phyloP scores from a whole-genome alignment of 2,113 vertebrate species.

The Corythaeola cristata region DNA sequence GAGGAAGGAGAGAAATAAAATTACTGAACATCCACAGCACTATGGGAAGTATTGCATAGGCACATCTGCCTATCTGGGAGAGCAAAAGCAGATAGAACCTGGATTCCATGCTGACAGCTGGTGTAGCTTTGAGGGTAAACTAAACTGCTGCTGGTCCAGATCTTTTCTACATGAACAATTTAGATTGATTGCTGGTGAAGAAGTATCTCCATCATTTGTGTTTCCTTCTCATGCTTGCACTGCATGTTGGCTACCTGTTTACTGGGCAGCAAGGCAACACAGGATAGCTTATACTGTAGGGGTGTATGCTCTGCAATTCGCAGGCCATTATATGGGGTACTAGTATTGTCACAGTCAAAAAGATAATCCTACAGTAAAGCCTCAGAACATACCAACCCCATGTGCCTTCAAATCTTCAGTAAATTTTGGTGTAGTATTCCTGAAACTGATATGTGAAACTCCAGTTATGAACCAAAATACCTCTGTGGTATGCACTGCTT shows the following conservation, averaged over 20 bases:
- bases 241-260: fast-evolving
- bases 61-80: neutral
- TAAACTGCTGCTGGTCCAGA: neutral
- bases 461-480: neutral
- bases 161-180: neutral
- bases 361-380: fast-evolving
- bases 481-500: neutral
- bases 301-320: neutral
- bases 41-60: neutral
- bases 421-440: neutral
- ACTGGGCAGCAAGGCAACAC: neutral
- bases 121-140: neutral
- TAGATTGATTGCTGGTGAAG: neutral
- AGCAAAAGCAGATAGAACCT: neutral
- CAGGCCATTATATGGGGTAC: neutral
- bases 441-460: neutral
- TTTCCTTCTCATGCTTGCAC: neutral
- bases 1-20: neutral
- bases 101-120: neutral
- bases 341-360: neutral
- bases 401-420: neutral
- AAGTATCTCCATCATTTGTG: neutral
- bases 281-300: fast-evolving
- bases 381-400: neutral
- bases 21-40: neutral